Evolutionary conservation across 2,888 invertebrate species (phyloP), one percentile per base, ranked within the genome.

Genomic region (Apoderus coryli): DNA sequence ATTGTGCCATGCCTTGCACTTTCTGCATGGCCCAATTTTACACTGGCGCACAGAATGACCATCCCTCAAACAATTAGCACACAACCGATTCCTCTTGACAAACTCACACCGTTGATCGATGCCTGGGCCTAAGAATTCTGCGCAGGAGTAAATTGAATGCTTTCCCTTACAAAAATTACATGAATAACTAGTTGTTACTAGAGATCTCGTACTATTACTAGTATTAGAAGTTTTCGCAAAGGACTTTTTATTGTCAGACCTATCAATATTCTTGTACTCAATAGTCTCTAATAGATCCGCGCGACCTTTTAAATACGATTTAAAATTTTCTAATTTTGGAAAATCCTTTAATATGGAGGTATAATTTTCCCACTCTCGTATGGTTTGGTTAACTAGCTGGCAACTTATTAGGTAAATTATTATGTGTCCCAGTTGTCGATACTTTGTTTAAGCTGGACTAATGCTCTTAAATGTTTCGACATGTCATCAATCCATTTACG

Each of bases 321-420:
- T 30, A 15, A 24, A 14, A 16, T 24, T 10, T 3, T 23, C 15
- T 10, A 30, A 23, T 4, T 10, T 14, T n/a, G 25, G 24, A 10
- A 12, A n/a, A n/a, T n/a, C 14, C 3, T 23, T n/a, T 10, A 19
- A 14, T n/a, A 4, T 13, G 3, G 22, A 7, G 3, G 9, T 14
- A 13, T 28, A 10, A n/a, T 27, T 25, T 26, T 31, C 19, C 31
- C 31, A 31, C 6, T 31, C 31, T 7, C 31, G 9, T 10, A 19
- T 2, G 3, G 26, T 31, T 3, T 31, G n/a, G n/a, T n/a, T n/a
- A n/a, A n/a, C n/a, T n/a, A n/a, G n/a, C n/a, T n/a, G n/a, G n/a
- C n/a, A n/a, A n/a, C n/a, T n/a, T n/a, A n/a, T n/a, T n/a, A n/a
- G n/a, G n/a, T n/a, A n/a, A n/a, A n/a, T n/a, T n/a, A n/a, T n/a